Conservation (phyloP, 2,113 vertebrate species). For the Sminthopsis crassicaudata region DNA sequence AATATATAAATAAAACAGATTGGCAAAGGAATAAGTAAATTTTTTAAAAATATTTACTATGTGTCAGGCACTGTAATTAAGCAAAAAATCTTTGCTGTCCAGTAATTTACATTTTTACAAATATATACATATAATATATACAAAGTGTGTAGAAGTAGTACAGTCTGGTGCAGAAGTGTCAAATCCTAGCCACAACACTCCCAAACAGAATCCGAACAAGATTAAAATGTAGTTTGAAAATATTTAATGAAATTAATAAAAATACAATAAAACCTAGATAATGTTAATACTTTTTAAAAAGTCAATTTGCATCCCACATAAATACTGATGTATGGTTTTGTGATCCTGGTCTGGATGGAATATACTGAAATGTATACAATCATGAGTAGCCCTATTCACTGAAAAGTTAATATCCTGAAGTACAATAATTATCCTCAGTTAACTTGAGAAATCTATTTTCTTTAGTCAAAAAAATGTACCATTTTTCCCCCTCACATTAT, state of each 20-base stretch:
- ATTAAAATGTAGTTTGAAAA: neutral
- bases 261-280: neutral
- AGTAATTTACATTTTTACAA: neutral
- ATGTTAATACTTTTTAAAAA: neutral
- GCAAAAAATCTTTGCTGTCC: neutral
- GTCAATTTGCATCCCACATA: neutral
- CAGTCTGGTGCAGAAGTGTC: neutral
- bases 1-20: neutral
- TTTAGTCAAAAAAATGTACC: neutral
- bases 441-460: neutral
- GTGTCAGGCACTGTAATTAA: neutral
- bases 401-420: neutral
- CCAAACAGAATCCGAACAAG: neutral
- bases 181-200: neutral
- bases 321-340: neutral
- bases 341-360: neutral
- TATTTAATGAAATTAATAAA: neutral
- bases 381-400: neutral
- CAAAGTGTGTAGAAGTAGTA: neutral
- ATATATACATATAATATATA: neutral
- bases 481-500: too few relatives aligned
- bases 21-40: neutral
- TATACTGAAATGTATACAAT: neutral
- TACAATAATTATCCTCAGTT: neutral
- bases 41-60: neutral